Conservation (phyloP, 2,797 vertebrate genomes). For the Forpus xanthops region DNA sequence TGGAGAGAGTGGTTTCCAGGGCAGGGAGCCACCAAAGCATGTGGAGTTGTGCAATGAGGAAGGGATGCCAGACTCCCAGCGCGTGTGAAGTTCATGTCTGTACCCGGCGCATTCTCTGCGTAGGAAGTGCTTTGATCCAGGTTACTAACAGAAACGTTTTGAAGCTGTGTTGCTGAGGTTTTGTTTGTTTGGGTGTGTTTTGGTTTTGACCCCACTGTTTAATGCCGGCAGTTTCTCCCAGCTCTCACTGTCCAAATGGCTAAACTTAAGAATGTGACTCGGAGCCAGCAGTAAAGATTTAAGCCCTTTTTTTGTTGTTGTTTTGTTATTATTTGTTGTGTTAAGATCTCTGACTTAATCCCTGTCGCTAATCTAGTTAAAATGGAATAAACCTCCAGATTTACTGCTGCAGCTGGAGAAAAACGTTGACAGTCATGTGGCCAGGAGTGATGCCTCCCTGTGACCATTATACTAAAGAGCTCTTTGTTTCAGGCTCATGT, state of each 20-base stretch:
- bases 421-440: conserved; percentile 49
- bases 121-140: conserved; percentile 8
- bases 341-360: conserved; percentile 39
- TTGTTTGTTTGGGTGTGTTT: neutral
- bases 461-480: conserved; percentile 73
- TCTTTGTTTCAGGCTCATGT: conserved; percentile 92
- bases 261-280: neutral
- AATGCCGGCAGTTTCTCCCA: neutral
- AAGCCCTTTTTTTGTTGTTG: neutral
- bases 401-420: conserved; percentile 26
- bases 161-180: conserved; percentile 16
- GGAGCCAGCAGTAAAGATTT: conserved; percentile 4
- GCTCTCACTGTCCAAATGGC: neutral
- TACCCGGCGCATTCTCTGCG: neutral
- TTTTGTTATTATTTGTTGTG: neutral
- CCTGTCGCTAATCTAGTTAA: neutral
- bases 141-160: neutral
- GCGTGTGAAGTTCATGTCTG: neutral
- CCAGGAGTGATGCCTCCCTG: conserved; percentile 60
- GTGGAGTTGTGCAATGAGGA: neutral
- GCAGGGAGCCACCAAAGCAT: neutral
- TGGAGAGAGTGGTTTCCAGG: conserved; percentile 22
- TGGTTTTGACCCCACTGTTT: neutral
- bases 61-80: neutral
- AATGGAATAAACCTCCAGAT: conserved; percentile 20